Evolutionary conservation across 2,797 vertebrate genomes (phyloP).

Genomic region (Loris lydekkerianus): DNA sequence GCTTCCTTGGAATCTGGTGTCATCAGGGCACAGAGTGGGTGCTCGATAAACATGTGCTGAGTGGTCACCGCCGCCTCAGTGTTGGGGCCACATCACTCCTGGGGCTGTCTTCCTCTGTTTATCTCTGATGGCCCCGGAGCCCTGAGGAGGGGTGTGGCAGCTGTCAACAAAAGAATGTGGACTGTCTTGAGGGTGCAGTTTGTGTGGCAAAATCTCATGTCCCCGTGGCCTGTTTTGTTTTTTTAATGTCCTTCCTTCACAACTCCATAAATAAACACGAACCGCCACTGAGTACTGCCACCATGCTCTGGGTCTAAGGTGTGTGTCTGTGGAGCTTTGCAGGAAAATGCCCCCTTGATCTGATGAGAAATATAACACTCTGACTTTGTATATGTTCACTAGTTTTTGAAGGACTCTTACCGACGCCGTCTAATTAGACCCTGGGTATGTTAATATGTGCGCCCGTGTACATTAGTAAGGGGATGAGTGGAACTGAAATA

Average conservation of each 20-base stretch:
- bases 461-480: background rate
- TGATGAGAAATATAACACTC: too few relatives aligned
- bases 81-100: background rate
- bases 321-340: background rate
- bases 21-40: background rate
- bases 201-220: background rate
- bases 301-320: accelerated
- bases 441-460: background rate
- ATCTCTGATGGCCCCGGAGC: background rate
- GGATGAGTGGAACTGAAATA: background rate
- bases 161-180: background rate
- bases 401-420: background rate
- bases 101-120: background rate
- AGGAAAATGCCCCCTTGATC: background rate
- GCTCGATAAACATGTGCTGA: background rate
- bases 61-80: background rate
- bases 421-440: background rate
- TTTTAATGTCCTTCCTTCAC: background rate
- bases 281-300: too few relatives aligned
- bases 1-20: background rate
- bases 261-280: background rate
- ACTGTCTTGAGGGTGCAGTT: background rate
- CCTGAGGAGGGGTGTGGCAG: background rate
- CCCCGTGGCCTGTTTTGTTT: accelerated
- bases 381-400: background rate